Evolutionary conservation across 1,140 invertebrate genomes (phyloP).

Genomic region (Babylonia areolata): DNA sequence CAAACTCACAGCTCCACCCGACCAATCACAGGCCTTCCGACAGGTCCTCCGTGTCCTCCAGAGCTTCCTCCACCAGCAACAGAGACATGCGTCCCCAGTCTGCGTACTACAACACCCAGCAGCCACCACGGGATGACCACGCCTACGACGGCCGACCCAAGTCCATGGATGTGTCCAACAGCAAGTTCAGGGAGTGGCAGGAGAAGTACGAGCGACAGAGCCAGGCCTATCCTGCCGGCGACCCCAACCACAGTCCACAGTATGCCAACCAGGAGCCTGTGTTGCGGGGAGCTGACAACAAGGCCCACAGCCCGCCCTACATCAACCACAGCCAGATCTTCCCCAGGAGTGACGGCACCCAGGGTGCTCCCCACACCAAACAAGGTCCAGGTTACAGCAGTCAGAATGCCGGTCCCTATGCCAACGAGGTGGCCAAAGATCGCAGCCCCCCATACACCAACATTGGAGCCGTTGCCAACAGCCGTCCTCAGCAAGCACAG

Average conservation of each 20-base stretch:
- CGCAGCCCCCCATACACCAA: constrained; percentile 41
- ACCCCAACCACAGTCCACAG: constrained; percentile 35
- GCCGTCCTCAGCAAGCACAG: constrained; percentile 25
- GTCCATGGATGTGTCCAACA: constrained; percentile 66
- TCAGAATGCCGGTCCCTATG: background rate
- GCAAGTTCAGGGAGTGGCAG: constrained; percentile 63
- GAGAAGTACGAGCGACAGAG: constrained; percentile 55
- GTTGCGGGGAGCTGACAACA: background rate
- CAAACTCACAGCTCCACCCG: constrained; percentile 34
- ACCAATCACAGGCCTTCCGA: constrained; percentile 42
- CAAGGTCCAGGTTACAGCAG: background rate
- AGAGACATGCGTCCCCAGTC: constrained; percentile 67
- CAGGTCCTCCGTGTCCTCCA: constrained; percentile 53
- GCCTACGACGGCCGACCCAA: constrained; percentile 54
- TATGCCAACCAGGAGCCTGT: constrained; percentile 33
- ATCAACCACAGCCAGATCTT: constrained; percentile 37
- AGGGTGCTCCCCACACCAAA: constrained; percentile 34
- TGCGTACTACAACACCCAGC: constrained; percentile 60
- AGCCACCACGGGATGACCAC: constrained; percentile 41
- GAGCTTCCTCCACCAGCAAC: constrained; percentile 54
- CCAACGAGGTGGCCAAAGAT: background rate
- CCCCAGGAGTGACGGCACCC: background rate
- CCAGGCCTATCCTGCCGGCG: constrained; percentile 42
- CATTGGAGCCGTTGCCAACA: constrained; percentile 31
- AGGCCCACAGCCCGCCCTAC: constrained; percentile 28